Evolutionary conservation across 2,797 vertebrate species (phyloP).

Genomic region (Myiothlypis coronata): DNA sequence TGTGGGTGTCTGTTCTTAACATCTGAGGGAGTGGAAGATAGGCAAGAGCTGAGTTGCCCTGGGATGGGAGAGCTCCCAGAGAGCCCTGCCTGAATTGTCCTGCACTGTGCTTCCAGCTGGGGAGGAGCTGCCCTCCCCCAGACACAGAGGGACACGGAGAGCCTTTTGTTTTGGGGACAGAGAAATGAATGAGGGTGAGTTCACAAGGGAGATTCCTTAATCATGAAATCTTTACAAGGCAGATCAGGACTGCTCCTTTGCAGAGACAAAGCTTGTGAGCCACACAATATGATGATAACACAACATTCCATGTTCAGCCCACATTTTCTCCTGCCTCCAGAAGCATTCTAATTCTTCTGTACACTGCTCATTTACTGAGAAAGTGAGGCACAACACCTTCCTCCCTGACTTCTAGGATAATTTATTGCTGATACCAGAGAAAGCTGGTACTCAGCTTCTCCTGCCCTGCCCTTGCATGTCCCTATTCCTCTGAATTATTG

Average conservation of each 20-base stretch:
- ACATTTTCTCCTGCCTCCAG: background rate
- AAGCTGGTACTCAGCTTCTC: background rate
- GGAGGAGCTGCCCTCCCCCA: background rate
- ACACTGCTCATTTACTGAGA: background rate
- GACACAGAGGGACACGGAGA: background rate
- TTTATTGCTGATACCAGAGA: background rate
- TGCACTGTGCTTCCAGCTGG: background rate
- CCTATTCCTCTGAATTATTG: background rate
- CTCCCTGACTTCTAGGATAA: background rate
- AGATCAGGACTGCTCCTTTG: background rate
- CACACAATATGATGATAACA: background rate
- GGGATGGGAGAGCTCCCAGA: background rate
- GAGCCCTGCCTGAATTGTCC: background rate
- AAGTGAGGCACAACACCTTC: background rate
- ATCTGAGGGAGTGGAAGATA: background rate
- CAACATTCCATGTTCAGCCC: background rate
- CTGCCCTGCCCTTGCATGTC: background rate
- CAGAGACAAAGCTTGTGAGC: background rate
- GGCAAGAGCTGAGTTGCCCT: background rate
- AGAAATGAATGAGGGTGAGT: background rate
- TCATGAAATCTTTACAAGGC: background rate
- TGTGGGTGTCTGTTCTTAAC: background rate
- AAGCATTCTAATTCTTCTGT: background rate
- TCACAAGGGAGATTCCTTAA: background rate
- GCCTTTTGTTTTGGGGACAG: background rate